phyloP scores from a whole-genome alignment of 1,140 invertebrate species.

The Camponotus pennsylvanicus region DNA sequence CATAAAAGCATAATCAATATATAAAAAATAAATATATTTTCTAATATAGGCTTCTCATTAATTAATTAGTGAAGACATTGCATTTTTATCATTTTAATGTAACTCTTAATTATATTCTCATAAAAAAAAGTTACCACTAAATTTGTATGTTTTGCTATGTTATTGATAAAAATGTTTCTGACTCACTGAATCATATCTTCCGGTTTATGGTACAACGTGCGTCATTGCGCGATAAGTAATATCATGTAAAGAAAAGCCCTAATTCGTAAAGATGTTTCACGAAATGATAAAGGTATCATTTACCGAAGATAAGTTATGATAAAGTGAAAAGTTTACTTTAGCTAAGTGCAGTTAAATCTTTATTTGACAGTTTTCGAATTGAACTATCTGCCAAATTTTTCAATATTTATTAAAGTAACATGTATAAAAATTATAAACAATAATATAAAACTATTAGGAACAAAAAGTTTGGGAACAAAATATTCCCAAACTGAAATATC shows the following conservation, averaged over 20 bases:
- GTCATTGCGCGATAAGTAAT: conserved; percentile 29
- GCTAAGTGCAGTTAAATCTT: not conserved
- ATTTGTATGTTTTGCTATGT: not conserved
- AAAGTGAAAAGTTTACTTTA: not conserved
- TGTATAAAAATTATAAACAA: not conserved
- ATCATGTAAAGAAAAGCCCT: not conserved
- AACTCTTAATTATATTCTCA: not conserved
- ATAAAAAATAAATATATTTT: too few relatives aligned
- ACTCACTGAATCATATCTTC: conserved; percentile 13
- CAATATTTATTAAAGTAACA: conserved; percentile 3
- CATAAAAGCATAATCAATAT: too few relatives aligned
- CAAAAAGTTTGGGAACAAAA: too few relatives aligned
- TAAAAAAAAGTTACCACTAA: not conserved
- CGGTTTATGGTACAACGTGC: not conserved
- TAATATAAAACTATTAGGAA: not conserved
- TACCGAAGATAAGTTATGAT: conserved; percentile 3
- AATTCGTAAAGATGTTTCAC: not conserved
- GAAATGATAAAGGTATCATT: conserved; percentile 24
- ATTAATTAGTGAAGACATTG: not conserved
- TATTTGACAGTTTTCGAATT: not conserved
- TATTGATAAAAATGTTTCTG: conserved; percentile 12
- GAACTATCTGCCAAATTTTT: not conserved
- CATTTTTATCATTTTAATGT: not conserved
- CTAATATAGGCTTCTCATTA: not conserved
- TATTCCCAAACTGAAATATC: not conserved